Evolutionary conservation across 2,888 invertebrate genomes (phyloP), one percentile per base, ranked within the genome.

Genomic region (Volucella inflata): DNA sequence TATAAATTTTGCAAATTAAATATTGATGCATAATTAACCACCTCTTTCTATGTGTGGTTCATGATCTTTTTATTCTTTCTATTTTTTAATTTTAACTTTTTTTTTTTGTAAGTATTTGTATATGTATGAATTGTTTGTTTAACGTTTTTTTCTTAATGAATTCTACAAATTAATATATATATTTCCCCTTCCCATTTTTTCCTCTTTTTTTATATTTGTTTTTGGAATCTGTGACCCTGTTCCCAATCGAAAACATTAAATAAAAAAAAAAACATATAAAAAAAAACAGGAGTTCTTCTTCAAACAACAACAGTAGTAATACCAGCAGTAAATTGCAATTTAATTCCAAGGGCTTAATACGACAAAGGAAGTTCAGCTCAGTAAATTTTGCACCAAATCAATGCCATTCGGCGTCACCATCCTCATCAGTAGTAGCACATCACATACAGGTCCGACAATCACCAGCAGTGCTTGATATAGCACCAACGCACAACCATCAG

Each of bases 291-390:
- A 67, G 75, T 53, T 60, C 70, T 79, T 74, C 53, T 84, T 84
- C 80, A 59, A 84, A 85, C 72, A 85, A 74, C 68, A 81, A 72
- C 76, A 81, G 57, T 71, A 71, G 81, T 55, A 76, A 72, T 60
- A 74, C 65, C 67, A 81, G 83, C 83, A 79, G 67, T 71, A 84
- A 80, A 84, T 71, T 84, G 60, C 80, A 76, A 65, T 79, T 76
- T 65, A 84, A 53, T 79, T 84, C 80, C 65, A 84, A 85, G 64
- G 53, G 85, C 64, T 42, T 85, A 72, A 48, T 81, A 50, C 85
- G 81, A 17, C 81, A 85, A 72, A 76, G 81, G 51, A 85, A 85
- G 40, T 77, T 72, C 62, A 81, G 46, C 57, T 77, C 81, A 64
- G 59, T 57, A n/a, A 74, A 48, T 60, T 65, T 79, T 81, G 53